These are phyloP conservation scores for Malacoctenus gilli DNA, from an alignment of 2,797 vertebrate species.

Conservation along the genomic window DNA sequence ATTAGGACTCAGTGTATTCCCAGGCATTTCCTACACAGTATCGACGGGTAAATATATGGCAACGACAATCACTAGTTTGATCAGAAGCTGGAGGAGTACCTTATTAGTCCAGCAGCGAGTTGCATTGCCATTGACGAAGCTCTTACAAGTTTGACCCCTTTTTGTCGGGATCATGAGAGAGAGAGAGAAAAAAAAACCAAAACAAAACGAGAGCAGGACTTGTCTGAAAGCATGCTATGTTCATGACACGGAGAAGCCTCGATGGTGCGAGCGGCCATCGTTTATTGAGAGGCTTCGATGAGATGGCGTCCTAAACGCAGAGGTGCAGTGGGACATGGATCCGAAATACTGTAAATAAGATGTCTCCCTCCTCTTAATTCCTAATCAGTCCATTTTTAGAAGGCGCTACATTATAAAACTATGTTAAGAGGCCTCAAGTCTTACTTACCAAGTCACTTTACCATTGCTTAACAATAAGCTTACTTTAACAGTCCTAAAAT, in stretches of 20 bases:
- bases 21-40: conserved; percentile 72
- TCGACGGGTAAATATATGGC: conserved; percentile 69
- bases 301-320: too few species aligned
- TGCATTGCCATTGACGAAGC: conserved; percentile 61
- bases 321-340: conserved; percentile 43
- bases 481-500: conserved; percentile 72
- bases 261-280: conserved; percentile 8
- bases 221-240: conserved; percentile 53
- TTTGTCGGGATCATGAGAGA: conserved; percentile 37
- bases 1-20: conserved; percentile 58
- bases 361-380: conserved; percentile 38
- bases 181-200: conserved; percentile 13
- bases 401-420: conserved; percentile 67
- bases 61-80: conserved; percentile 62
- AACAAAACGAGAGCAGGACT: conserved; percentile 13
- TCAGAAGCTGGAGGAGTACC: conserved; percentile 56
- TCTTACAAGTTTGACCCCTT: conserved; percentile 48
- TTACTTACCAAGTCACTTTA: conserved; percentile 64
- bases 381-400: conserved; percentile 50
- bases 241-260: conserved; percentile 34
- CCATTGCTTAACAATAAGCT: conserved; percentile 66
- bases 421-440: conserved; percentile 66
- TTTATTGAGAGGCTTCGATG: too few species aligned
- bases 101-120: conserved; percentile 57
- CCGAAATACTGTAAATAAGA: conserved; percentile 54